phyloP scores from a whole-genome alignment of 2,888 invertebrate species.

The Noctua janthe region DNA sequence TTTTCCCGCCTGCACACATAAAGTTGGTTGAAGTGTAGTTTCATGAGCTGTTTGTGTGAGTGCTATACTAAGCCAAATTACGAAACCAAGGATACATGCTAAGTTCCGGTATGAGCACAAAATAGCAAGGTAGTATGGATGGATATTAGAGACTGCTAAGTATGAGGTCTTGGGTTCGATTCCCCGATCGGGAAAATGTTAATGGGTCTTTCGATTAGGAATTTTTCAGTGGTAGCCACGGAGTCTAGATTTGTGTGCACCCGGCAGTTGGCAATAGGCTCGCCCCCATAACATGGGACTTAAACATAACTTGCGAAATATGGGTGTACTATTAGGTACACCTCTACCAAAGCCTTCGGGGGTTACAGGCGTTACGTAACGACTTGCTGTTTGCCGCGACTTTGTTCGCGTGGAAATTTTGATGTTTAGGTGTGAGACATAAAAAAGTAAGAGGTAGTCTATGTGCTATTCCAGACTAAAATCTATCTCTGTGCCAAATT shows the following conservation, averaged over 20 bases:
- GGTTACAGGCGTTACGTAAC: neutral
- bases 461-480: too few relatives aligned
- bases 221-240: neutral
- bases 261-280: too few relatives aligned
- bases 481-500: too few relatives aligned
- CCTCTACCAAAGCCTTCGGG: neutral
- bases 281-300: neutral
- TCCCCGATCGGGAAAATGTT: neutral
- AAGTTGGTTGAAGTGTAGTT: neutral
- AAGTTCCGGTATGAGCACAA: neutral
- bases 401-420: too few relatives aligned
- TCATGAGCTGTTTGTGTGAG: neutral
- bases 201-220: neutral
- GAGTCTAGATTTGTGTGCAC: neutral
- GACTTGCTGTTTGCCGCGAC: too few relatives aligned
- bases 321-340: neutral
- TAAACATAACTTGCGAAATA: neutral
- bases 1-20: too few relatives aligned
- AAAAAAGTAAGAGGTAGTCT: too few relatives aligned
- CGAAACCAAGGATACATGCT: neutral
- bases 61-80: neutral
- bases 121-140: neutral
- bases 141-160: neutral
- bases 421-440: too few relatives aligned
- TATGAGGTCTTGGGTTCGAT: neutral